A percentile compares a stretch with the other conserved stretches of the same genome.
These are phyloP conservation scores for Liasis olivaceus DNA, from an alignment of 2,797 vertebrate genomes.

Conservation along the genomic window DNA sequence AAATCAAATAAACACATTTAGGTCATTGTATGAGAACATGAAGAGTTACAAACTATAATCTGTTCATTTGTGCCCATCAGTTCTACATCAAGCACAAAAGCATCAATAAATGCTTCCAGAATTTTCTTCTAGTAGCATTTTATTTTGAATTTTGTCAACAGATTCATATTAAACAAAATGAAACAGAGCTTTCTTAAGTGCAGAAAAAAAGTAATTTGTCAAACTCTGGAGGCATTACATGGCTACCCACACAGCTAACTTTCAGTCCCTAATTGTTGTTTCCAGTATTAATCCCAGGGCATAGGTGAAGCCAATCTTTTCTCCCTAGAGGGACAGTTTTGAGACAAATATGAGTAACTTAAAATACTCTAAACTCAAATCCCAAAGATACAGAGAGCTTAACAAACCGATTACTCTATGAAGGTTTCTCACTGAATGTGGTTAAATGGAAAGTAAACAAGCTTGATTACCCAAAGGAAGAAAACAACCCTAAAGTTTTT, in stretches of 20 bases:
- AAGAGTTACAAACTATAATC: neutral
- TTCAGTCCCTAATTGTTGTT: constrained; percentile 2
- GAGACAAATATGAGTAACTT: neutral
- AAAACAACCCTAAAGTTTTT: neutral
- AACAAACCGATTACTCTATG: neutral
- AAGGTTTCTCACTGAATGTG: neutral
- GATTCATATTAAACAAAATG: neutral
- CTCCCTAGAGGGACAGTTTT: neutral
- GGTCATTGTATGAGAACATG: neutral
- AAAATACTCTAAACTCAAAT: constrained; percentile 13
- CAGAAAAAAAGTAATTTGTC: neutral
- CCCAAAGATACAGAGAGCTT: neutral
- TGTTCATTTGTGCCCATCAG: neutral
- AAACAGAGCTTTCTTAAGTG: neutral
- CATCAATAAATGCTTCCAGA: neutral
- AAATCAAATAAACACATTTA: neutral
- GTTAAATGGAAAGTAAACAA: neutral
- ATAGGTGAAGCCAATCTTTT: neutral
- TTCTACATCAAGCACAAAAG: neutral
- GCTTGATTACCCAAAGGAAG: neutral
- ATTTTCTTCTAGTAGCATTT: neutral
- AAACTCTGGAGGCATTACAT: neutral
- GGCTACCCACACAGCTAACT: neutral
- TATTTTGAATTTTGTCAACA: neutral
- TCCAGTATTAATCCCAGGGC: constrained; percentile 13